Percentiles rank a stretch among this genome's conserved stretches.
These are phyloP conservation scores for Poeciliopsis prolifica DNA, from an alignment of 2,113 vertebrate genomes.

Conservation along the genomic window DNA sequence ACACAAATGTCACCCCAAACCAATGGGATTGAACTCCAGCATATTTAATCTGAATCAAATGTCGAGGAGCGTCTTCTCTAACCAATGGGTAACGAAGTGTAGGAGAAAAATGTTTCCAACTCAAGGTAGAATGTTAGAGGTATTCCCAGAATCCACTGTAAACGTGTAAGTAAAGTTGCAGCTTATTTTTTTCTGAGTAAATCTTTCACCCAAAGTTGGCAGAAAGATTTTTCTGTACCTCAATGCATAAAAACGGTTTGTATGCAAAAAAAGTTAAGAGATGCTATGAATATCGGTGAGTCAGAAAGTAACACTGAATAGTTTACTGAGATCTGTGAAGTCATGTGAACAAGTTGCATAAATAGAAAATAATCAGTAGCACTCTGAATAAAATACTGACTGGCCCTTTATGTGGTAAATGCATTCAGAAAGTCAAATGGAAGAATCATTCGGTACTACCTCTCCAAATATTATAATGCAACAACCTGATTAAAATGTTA, in stretches of 20 bases:
- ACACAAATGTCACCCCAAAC: constrained; percentile 26
- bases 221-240: constrained; percentile 11
- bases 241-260: background rate
- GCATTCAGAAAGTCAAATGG: constrained; percentile 7
- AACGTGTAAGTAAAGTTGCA: constrained; percentile 8
- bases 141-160: constrained; percentile 3
- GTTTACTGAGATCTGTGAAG: background rate
- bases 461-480: constrained; percentile 1
- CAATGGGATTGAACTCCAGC: constrained; percentile 14
- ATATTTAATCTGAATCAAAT: constrained; percentile 6
- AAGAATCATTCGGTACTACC: background rate
- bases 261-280: background rate
- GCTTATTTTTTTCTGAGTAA: constrained; percentile 3
- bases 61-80: background rate
- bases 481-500: background rate
- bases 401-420: constrained; percentile 1
- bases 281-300: background rate
- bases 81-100: background rate
- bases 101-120: constrained; percentile 18
- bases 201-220: background rate
- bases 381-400: constrained; percentile 32
- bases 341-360: background rate
- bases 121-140: constrained; percentile 14
- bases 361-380: constrained; percentile 1
- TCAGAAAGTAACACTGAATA: background rate